Percentiles rank a stretch among this genome's conserved stretches.
These are phyloP conservation scores for Diploscapter pachys DNA, from an alignment of 1,140 invertebrate genomes.

Conservation along the genomic window DNA sequence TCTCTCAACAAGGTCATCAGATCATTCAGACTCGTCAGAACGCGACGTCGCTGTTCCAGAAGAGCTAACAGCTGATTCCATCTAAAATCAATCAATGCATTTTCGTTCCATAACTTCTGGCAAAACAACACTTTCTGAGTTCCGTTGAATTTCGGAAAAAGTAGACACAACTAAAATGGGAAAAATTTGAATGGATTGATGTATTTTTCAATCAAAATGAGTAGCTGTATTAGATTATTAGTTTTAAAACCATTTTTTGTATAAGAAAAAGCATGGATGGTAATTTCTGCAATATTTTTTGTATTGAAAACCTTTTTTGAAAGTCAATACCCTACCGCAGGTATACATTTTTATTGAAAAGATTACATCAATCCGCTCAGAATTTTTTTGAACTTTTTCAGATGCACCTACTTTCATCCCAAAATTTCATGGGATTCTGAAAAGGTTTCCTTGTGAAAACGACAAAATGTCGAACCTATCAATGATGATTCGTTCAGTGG, in stretches of 20 bases:
- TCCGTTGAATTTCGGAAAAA: too few species aligned
- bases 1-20: constrained; percentile 54
- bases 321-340: neutral
- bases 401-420: too few species aligned
- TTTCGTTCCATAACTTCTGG: neutral
- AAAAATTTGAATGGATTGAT: too few species aligned
- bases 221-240: too few species aligned
- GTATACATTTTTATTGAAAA: too few species aligned
- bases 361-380: too few species aligned
- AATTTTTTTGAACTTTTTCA: too few species aligned
- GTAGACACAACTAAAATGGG: too few species aligned
- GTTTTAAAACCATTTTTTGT: too few species aligned
- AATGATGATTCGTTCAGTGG: constrained; percentile 79
- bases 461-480: constrained; percentile 61
- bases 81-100: constrained; percentile 11
- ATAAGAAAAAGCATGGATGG: neutral
- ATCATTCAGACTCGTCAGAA: constrained; percentile 67
- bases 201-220: too few species aligned
- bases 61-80: constrained; percentile 82
- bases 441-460: neutral
- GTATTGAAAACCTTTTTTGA: neutral
- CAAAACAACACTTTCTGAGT: neutral
- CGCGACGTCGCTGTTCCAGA: constrained; percentile 78
- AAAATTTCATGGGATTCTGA: too few species aligned
- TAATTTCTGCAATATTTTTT: neutral